These are phyloP conservation scores for Muschampia plurimacula DNA, from an alignment of 2,888 invertebrate genomes.

Conservation along the genomic window DNA sequence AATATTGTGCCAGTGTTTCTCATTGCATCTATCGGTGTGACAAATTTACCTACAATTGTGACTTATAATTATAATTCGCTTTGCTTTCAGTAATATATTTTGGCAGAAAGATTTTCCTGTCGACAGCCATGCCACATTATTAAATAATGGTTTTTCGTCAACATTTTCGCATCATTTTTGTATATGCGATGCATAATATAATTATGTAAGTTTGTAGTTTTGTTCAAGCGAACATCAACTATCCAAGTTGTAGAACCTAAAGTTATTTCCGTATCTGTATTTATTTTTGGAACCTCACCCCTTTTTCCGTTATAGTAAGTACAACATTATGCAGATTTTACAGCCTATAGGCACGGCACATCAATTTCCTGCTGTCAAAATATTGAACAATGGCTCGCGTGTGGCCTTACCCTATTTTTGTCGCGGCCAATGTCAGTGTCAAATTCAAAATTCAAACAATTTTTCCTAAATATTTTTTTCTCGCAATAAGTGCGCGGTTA, in stretches of 20 bases:
- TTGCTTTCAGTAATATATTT: no score
- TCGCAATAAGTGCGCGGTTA: constrained; percentile 8
- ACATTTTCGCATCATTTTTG: not conserved
- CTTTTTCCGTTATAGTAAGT: constrained; percentile 8
- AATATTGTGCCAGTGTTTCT: not conserved
- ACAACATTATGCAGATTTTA: constrained; percentile 24
- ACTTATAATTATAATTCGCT: no score
- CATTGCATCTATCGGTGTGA: not conserved
- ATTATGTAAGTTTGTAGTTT: not conserved
- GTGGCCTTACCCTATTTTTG: constrained; percentile 63
- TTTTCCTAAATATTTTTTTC: constrained; percentile 29
- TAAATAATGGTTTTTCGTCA: not conserved
- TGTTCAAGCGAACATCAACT: not conserved
- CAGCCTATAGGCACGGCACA: constrained; percentile 29
- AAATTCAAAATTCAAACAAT: constrained; percentile 32
- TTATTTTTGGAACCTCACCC: not conserved
- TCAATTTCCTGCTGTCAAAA: constrained; percentile 35
- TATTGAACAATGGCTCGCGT: constrained; percentile 39
- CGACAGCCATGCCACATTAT: not conserved
- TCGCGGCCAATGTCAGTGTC: constrained; percentile 52
- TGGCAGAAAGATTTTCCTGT: no score
- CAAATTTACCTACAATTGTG: no score
- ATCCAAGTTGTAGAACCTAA: not conserved
- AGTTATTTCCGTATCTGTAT: not conserved
- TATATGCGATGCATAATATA: not conserved